Conservation (phyloP, 2,797 vertebrate genomes). For the Synaphobranchus kaupii region DNA sequence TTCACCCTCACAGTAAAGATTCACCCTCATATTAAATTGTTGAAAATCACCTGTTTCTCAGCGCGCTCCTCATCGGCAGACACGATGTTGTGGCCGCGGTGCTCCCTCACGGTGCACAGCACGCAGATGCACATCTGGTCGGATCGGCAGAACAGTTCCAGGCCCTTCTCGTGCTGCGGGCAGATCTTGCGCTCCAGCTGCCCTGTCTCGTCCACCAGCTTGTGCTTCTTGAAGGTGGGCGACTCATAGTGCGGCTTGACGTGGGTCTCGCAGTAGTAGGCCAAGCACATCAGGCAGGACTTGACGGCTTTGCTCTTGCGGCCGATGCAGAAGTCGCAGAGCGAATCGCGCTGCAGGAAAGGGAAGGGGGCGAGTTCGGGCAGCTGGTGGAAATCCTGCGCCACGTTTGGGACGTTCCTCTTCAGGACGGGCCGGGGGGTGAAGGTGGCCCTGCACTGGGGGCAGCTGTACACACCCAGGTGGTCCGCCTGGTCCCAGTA, state of each 20-base stretch:
- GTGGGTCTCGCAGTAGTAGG: conserved; percentile 78
- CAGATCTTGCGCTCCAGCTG: conserved; percentile 81
- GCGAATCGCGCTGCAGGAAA: conserved; percentile 66
- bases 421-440: conserved; percentile 74
- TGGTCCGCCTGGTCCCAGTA: conserved; percentile 81
- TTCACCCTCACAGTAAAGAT: too few species aligned
- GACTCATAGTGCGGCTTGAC: conserved; percentile 79
- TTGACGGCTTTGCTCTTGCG: conserved; percentile 72
- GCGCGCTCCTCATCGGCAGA: conserved; percentile 76
- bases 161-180: conserved; percentile 76
- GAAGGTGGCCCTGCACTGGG: conserved; percentile 77
- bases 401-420: conserved; percentile 70
- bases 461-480: conserved; percentile 75
- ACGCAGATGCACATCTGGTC: conserved; percentile 83
- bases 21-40: neutral
- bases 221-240: conserved; percentile 78
- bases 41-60: conserved; percentile 71
- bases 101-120: conserved; percentile 75
- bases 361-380: conserved; percentile 61
- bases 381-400: conserved; percentile 53
- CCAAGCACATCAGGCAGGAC: conserved; percentile 77
- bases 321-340: conserved; percentile 80
- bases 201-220: conserved; percentile 77
- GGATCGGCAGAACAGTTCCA: conserved; percentile 77
- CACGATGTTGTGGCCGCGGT: conserved; percentile 74